Evolutionary conservation across 2,797 vertebrate genomes (phyloP), one percentile per base, ranked within the genome.

Genomic region (Notolepis coatsorum): DNA sequence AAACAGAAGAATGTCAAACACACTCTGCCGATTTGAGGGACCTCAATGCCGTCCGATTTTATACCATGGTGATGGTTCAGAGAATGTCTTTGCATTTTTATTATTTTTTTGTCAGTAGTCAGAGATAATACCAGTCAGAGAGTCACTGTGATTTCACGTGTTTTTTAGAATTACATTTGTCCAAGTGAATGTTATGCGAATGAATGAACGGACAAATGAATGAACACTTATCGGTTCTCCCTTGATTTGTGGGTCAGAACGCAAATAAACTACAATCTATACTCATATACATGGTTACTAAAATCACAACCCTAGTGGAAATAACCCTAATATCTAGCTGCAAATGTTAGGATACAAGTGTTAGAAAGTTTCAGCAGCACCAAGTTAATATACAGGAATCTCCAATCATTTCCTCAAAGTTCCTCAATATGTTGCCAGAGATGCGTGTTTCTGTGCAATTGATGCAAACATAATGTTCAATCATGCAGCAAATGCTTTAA

Each of bases 1-100:
- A 74, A 86, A 77, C 18, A 39, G 75, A 81, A 71, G 72, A 89
- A 88, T 89, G 86, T 90, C 56, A 61, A 75, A 21, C 57, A 61
- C 59, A 75, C 33, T 24, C 9, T n/a, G 35, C 65, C 46, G 43
- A 74, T 80, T 75, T 82, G 68, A 76, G 71, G 75, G 53, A 55
- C 72, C 51, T 83, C 63, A 58, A 61, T 69, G 75, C 49, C 73
- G 73, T 58, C 68, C 61, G 50, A 67, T 81, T 84, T 79, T 82
- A 46, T 81, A 83, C 54, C 37, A 73, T 50, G 60, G 48, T 76
- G 56, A 73, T 64, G 37, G 81, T 80, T 84, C 70, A 59, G 31
- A 84, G 81, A 88, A 83, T 88, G 81, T 88, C 61, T 77, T 79
- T 75, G 58, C 53, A 21, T 6, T 20, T 7, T 27, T 61, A 65